Evolutionary conservation across 2,888 invertebrate species (phyloP), one percentile per base, ranked within the genome.

Genomic region (Theodoxus fluviatilis): DNA sequence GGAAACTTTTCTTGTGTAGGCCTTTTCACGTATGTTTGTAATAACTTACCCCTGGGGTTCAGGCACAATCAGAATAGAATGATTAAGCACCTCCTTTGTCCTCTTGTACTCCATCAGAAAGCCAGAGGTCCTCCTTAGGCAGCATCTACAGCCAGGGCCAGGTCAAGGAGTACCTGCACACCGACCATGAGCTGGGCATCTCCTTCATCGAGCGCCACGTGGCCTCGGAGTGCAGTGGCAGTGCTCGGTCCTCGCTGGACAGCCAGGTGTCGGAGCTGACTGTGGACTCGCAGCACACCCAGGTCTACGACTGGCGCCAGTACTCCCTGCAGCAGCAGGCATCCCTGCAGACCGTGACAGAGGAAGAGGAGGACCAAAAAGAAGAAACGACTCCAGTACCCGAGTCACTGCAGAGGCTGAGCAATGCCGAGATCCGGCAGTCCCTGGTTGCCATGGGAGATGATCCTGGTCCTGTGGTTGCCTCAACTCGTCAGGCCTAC

Each of bases 381-480:
- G 47, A 37, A 40, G 67, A 55, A 15, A 38, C 33, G 12, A 63
- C 49, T 22, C 25, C 61, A 15, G 52, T 78, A 31, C 76, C 78
- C 9, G 43, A 43, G 18, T 67, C 70, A 4, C 52, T 78, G 33
- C 64, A 66, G 12, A 68, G 57, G 22, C 65, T 83, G 71, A 71
- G 70, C 28, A 76, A 80, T 59, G 69, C 73, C 0, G 77, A 77
- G 35, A 69, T 84, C 28, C 74, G 79, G n/a, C 69, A 75, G n/a
- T 76, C 72, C 64, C 73, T 86, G 52, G 57, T 74, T 64, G 86
- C 88, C 7, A 88, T 91, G 25, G 94, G 94, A 0, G 91, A 92
- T 76, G 89, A 88, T 12, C 92, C 94, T 0, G 96, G 96, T 0
- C 96, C 96, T 2, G 92, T 96, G 77, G 93, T 92, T 1, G 88